Evolutionary conservation across 2,888 invertebrate species (phyloP).

Genomic region (Drosophila meridionalis): DNA sequence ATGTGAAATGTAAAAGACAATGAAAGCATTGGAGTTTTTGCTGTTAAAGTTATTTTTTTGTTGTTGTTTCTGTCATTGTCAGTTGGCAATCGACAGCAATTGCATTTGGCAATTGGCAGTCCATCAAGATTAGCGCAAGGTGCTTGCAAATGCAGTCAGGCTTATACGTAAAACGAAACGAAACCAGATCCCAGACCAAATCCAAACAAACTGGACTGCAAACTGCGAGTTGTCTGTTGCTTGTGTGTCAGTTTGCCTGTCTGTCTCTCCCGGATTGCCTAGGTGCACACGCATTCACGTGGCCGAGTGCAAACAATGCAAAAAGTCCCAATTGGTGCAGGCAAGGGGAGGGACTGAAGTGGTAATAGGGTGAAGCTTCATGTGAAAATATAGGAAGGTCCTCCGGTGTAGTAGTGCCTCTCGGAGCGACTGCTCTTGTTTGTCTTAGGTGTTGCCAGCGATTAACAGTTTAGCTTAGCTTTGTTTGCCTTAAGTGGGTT

Average conservation of each 20-base stretch:
- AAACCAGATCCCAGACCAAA: constrained; percentile 5
- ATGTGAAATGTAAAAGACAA: constrained; percentile 10
- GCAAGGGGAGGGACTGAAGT: background rate
- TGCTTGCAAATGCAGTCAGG: constrained; percentile 18
- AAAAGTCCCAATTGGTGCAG: constrained; percentile 27
- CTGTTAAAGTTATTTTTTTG: constrained; percentile 3
- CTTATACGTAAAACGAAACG: constrained; percentile 11
- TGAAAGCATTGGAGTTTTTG: constrained; percentile 6
- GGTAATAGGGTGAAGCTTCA: constrained; percentile 18
- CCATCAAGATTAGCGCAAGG: constrained; percentile 59
- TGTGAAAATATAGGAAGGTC: constrained; percentile 52
- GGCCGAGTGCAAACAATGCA: constrained; percentile 60
- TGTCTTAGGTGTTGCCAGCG: constrained; percentile 66
- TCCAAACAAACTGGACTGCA: constrained; percentile 14
- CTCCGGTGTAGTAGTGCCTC: constrained; percentile 6
- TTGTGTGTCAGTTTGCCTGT: constrained; percentile 1
- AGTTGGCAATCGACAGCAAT: constrained; percentile 41
- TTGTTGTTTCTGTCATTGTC: constrained; percentile 16
- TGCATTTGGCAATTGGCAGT: constrained; percentile 63
- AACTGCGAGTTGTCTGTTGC: constrained; percentile 10
- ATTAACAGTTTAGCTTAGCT: constrained; percentile 68
- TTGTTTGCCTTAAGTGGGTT: constrained; percentile 69
- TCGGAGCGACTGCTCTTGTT: constrained; percentile 39
- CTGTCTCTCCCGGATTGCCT: constrained; percentile 7
- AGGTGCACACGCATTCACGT: constrained; percentile 54